Evolutionary conservation across 2,888 invertebrate species (phyloP).

Genomic region (Hybos culiciformis): DNA sequence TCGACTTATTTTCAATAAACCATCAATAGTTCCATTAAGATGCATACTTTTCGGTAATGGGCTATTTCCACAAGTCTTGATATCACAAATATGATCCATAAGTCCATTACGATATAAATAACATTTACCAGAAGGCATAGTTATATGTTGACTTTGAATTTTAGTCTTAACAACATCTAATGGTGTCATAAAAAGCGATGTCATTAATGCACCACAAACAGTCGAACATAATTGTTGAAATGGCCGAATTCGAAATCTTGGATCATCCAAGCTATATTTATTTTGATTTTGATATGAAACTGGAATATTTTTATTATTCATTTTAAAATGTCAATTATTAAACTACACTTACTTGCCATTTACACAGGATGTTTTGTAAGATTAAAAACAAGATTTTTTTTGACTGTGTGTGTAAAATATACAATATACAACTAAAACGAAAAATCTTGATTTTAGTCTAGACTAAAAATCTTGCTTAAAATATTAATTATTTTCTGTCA

Average conservation of each 20-base stretch:
- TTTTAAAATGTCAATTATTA: too few relatives aligned
- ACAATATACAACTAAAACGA: too few relatives aligned
- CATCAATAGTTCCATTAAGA: slow-evolving; percentile 44
- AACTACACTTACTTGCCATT: too few relatives aligned
- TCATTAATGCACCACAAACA: slow-evolving; percentile 70
- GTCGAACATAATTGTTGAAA: slow-evolving; percentile 34
- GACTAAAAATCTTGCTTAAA: too few relatives aligned
- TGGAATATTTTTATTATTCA: too few relatives aligned
- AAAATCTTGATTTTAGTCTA: too few relatives aligned
- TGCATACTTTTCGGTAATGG: background rate
- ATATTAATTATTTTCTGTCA: too few relatives aligned
- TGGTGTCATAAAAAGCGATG: slow-evolving; percentile 87
- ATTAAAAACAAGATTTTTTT: too few relatives aligned
- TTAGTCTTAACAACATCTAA: slow-evolving; percentile 98
- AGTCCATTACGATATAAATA: slow-evolving; percentile 95
- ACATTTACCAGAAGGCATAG: slow-evolving; percentile 68
- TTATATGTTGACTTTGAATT: slow-evolving; percentile 86
- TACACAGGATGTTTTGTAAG: too few relatives aligned
- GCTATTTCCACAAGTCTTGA: slow-evolving; percentile 51
- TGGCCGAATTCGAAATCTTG: slow-evolving; percentile 48
- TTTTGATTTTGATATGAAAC: too few relatives aligned
- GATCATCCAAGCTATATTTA: too few relatives aligned
- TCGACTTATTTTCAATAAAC: slow-evolving; percentile 80
- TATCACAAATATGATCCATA: slow-evolving; percentile 96
- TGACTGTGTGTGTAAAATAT: too few relatives aligned